Conservation (phyloP, 1,140 invertebrate species). For the Platorchestia sp. region DNA sequence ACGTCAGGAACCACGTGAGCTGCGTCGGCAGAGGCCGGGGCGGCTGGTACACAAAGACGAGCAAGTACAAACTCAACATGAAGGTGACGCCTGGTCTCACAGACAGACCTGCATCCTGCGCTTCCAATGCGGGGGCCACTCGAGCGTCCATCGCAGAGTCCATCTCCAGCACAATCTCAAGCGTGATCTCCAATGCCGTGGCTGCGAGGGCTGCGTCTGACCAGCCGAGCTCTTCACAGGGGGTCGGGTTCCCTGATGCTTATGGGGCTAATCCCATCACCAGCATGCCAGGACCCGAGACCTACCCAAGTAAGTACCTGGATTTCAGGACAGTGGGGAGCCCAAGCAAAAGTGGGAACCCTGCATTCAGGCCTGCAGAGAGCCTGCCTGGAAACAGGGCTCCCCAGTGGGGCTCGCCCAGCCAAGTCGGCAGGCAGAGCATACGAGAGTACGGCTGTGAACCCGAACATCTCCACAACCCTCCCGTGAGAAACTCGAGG, state of each 20-base stretch:
- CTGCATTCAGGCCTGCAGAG: not conserved
- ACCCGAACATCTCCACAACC: not conserved
- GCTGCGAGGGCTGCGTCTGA: not conserved
- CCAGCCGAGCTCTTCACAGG: not conserved
- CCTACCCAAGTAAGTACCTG: not conserved
- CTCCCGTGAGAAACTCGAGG: not conserved
- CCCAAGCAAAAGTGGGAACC: not conserved
- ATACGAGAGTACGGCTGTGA: not conserved
- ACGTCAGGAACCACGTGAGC: conserved; percentile 36
- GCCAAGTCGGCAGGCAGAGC: not conserved
- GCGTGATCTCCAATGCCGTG: not conserved
- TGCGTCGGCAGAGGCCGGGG: conserved; percentile 2
- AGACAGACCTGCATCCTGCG: too few species aligned
- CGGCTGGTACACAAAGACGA: conserved; percentile 25
- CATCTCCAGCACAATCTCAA: conserved; percentile 21
- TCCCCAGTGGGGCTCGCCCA: not conserved
- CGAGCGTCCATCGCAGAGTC: conserved; percentile 11
- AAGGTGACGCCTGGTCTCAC: not conserved
- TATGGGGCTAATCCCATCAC: not conserved
- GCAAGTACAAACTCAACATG: conserved; percentile 31
- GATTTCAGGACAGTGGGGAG: not conserved
- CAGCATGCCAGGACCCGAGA: not conserved
- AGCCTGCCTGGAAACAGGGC: not conserved
- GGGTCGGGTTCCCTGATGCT: not conserved
- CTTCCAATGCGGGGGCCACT: not conserved